These are phyloP conservation scores for Manis javanica DNA, from an alignment of 2,797 vertebrate genomes.

Conservation along the genomic window DNA sequence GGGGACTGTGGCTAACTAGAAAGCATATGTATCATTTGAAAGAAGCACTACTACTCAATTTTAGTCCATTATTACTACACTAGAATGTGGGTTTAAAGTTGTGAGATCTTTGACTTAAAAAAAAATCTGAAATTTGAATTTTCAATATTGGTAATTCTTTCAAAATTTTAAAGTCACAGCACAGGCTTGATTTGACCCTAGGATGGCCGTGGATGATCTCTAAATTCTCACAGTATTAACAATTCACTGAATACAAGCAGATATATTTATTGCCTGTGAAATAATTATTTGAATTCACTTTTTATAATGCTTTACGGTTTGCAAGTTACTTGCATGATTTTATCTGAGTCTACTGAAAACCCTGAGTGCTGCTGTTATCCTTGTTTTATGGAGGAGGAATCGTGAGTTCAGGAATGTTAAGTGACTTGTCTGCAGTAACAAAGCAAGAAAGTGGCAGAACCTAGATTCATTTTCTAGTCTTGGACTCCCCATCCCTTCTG, in stretches of 20 bases:
- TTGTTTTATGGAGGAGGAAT: not conserved
- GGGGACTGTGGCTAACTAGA: not conserved
- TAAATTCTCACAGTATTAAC: not conserved
- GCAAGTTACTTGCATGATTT: not conserved
- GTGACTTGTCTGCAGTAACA: not conserved
- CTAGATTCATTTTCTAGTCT: not conserved
- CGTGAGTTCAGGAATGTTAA: not conserved
- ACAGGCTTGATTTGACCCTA: not conserved
- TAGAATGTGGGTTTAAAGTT: not conserved
- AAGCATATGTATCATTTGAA: not conserved
- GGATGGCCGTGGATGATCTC: not conserved
- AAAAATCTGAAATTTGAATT: not conserved
- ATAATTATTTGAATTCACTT: not conserved
- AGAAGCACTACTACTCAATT: not conserved
- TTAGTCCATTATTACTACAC: not conserved
- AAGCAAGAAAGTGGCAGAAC: not conserved
- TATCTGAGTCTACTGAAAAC: not conserved
- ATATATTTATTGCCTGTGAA: not conserved
- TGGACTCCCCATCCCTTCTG: not conserved
- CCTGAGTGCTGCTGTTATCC: not conserved
- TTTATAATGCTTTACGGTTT: not conserved
- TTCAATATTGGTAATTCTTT: not conserved
- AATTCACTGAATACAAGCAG: not conserved
- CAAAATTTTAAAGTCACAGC: conserved; percentile 2
- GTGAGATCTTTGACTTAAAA: not conserved